Conservation (phyloP, 1,140 invertebrate species). For the Aphelenchoides fujianensis region DNA sequence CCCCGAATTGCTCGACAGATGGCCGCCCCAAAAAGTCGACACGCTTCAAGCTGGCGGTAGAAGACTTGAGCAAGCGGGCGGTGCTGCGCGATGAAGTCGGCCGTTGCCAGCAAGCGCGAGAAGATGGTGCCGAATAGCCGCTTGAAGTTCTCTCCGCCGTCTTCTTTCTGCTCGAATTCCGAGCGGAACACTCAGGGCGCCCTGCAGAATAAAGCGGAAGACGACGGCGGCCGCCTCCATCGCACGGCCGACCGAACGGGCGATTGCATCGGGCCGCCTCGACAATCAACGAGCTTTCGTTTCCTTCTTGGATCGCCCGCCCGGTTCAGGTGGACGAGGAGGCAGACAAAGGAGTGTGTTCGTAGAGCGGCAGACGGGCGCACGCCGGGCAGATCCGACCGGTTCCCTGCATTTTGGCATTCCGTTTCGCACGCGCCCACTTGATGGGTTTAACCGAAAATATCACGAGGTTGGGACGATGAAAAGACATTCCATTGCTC, state of each 20-base stretch:
- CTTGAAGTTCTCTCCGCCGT: background rate
- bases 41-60: background rate
- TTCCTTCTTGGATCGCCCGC: background rate
- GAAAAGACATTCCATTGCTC: too few species aligned
- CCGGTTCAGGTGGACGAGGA: background rate
- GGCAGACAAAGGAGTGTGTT: background rate
- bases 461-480: too few species aligned
- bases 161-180: slow-evolving; percentile 20
- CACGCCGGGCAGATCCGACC: too few species aligned
- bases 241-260: background rate
- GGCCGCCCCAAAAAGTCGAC: background rate
- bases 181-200: background rate
- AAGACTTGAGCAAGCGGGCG: background rate
- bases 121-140: background rate
- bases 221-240: background rate
- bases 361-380: background rate
- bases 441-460: too few species aligned
- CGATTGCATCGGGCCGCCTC: background rate
- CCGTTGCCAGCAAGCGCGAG: background rate
- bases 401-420: too few species aligned
- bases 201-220: background rate
- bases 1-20: background rate
- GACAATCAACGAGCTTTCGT: background rate
- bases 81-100: slow-evolving; percentile 24
- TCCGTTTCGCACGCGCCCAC: too few species aligned